Conservation (phyloP, 2,797 vertebrate species). For the Fratercula arctica region DNA sequence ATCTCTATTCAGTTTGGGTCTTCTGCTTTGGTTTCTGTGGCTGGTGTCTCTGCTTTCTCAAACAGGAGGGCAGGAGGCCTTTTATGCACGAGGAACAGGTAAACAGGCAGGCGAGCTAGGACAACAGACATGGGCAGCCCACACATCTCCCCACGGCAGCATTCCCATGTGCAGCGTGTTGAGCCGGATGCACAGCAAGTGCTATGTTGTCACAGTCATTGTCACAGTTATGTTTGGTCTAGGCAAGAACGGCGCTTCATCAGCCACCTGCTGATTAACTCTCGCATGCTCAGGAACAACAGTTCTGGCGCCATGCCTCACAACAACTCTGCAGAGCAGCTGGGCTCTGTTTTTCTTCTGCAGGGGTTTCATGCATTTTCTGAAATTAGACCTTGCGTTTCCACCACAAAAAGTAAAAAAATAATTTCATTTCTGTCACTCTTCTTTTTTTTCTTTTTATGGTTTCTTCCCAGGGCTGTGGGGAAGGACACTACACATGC, state of each 20-base stretch:
- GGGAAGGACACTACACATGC: background rate
- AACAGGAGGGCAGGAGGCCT: background rate
- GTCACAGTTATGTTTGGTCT: slow-evolving; percentile 22
- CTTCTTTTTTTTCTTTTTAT: background rate
- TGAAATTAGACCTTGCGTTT: background rate
- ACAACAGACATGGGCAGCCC: slow-evolving; percentile 30
- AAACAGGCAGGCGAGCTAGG: background rate
- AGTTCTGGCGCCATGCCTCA: background rate
- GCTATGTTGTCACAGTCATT: background rate
- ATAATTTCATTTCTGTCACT: background rate
- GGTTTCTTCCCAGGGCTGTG: background rate
- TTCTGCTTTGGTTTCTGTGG: background rate
- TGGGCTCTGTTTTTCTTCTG: background rate
- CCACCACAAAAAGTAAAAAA: background rate
- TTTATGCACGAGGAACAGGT: background rate
- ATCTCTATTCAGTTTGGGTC: background rate
- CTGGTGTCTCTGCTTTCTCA: background rate
- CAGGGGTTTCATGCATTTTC: background rate
- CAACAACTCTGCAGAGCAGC: background rate
- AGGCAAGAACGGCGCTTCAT: background rate
- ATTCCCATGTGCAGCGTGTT: background rate
- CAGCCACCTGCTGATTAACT: slow-evolving; percentile 14
- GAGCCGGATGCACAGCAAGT: background rate
- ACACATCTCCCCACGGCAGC: background rate
- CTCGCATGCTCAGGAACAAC: background rate